phyloP scores from a whole-genome alignment of 2,797 vertebrate genomes.

The Phrynocephalus forsythii region DNA sequence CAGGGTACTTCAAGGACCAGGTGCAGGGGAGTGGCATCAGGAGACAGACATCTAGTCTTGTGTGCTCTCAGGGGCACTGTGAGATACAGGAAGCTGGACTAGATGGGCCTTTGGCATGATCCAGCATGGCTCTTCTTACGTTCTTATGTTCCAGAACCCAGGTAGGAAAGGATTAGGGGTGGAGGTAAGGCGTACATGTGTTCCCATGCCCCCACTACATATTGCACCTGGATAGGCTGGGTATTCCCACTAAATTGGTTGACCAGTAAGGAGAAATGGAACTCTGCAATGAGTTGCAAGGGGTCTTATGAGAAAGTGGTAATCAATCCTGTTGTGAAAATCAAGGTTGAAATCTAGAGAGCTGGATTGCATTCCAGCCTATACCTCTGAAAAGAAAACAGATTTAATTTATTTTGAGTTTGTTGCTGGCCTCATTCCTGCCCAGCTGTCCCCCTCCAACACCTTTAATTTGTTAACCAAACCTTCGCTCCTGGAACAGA shows the following conservation, averaged over 20 bases:
- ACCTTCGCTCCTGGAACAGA: background rate
- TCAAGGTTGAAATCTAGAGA: background rate
- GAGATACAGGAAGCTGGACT: no score
- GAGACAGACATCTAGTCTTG: no score
- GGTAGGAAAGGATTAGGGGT: no score
- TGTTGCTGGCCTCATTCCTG: background rate
- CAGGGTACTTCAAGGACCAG: no score
- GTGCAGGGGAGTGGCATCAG: no score
- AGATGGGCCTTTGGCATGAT: no score
- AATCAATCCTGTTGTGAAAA: background rate
- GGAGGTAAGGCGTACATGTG: no score
- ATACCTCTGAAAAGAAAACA: background rate
- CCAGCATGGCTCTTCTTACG: no score
- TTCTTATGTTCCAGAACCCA: no score
- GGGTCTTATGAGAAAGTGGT: background rate
- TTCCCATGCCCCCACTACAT: no score
- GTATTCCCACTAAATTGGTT: background rate
- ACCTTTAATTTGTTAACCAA: conserved; percentile 8
- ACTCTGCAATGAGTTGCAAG: background rate
- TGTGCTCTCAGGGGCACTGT: no score
- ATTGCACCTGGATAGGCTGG: no score
- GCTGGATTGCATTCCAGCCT: background rate
- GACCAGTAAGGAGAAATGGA: background rate
- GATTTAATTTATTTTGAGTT: background rate
- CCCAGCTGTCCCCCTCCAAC: background rate